These are phyloP conservation scores for Cataglyphis hispanica DNA, from an alignment of 1,140 invertebrate species.

Conservation along the genomic window DNA sequence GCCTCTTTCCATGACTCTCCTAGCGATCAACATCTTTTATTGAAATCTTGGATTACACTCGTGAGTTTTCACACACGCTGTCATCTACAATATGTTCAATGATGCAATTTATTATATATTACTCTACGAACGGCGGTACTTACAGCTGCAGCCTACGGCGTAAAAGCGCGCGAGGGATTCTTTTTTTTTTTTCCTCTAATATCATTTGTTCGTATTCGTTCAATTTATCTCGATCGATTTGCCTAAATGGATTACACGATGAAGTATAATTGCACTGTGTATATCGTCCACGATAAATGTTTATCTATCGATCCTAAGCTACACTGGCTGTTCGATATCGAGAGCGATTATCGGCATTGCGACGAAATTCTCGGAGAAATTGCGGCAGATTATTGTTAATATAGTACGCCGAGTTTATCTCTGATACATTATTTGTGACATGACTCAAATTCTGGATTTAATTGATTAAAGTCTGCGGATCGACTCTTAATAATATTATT, in stretches of 20 bases:
- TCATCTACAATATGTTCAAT: constrained; percentile 63
- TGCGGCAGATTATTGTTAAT: not conserved
- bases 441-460: not conserved
- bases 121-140: constrained; percentile 67
- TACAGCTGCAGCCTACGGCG: constrained; percentile 66
- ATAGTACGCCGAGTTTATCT: not conserved
- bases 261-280: constrained; percentile 57
- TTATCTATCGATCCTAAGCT: constrained; percentile 49
- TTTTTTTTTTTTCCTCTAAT: not conserved
- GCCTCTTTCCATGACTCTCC: not conserved
- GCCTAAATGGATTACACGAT: constrained; percentile 41
- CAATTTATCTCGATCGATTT: not conserved
- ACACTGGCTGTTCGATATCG: constrained; percentile 28
- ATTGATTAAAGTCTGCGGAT: not conserved
- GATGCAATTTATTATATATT: constrained; percentile 57
- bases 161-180: constrained; percentile 64
- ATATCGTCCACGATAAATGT: constrained; percentile 32
- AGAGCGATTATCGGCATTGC: constrained; percentile 6
- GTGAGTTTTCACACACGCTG: constrained; percentile 63
- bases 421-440: not conserved
- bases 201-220: not conserved
- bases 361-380: not conserved
- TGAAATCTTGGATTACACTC: constrained; percentile 74
- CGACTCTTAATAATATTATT: not conserved
- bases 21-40: constrained; percentile 73